Percentiles rank a stretch among this genome's conserved stretches.
phyloP scores from a whole-genome alignment of 2,113 vertebrate species.

The Oncorhynchus clarkii region DNA sequence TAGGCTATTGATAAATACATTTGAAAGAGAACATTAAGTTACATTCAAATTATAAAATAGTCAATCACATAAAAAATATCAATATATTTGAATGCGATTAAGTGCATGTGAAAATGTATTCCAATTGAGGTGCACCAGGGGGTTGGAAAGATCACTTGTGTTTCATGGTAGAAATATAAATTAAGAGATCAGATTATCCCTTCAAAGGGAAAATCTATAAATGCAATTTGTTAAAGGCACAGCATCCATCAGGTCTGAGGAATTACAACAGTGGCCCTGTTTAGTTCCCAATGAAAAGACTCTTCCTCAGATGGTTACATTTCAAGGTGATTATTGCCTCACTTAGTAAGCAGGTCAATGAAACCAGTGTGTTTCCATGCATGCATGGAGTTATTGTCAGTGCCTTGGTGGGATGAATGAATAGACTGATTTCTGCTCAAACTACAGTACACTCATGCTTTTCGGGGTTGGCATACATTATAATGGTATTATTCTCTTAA shows the following conservation, averaged over 20 bases:
- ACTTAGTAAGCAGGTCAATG: conserved; percentile 12
- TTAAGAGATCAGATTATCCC: conserved; percentile 66
- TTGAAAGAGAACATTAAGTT: conserved; percentile 61
- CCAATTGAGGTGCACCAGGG: conserved; percentile 47
- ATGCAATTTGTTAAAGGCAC: conserved; percentile 63
- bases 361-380: conserved; percentile 6
- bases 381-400: not conserved
- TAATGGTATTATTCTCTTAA: not conserved
- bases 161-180: conserved; percentile 42
- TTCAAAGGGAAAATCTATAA: conserved; percentile 76
- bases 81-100: conserved; percentile 74
- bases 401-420: not conserved
- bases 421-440: no score
- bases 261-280: conserved; percentile 60
- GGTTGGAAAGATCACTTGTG: conserved; percentile 67
- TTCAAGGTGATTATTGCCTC: conserved; percentile 20
- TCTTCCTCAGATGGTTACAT: conserved; percentile 12
- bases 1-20: conserved; percentile 62
- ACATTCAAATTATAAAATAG: conserved; percentile 69
- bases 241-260: conserved; percentile 50
- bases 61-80: conserved; percentile 64
- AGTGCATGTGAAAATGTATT: conserved; percentile 67
- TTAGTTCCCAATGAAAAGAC: conserved; percentile 50
- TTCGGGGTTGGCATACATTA: not conserved
- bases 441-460: not conserved